Conservation (phyloP, 2,113 vertebrate genomes). For the Chaetops frenatus region DNA sequence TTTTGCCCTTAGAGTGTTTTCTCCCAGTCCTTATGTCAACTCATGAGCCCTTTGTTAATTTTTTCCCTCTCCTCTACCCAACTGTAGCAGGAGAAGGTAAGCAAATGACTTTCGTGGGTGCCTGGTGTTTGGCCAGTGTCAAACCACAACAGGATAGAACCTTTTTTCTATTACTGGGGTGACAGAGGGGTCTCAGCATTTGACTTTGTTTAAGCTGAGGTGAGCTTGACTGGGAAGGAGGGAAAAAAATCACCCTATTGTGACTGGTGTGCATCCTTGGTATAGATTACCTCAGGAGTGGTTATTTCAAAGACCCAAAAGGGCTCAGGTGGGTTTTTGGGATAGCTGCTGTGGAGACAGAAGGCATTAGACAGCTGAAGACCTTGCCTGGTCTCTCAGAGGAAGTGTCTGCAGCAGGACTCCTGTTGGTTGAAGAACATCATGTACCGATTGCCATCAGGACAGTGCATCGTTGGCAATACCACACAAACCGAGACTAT, state of each 20-base stretch:
- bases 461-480: not conserved
- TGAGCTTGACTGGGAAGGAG: not conserved
- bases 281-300: not conserved
- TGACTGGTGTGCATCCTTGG: not conserved
- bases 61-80: not conserved
- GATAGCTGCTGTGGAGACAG: not conserved
- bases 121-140: not conserved
- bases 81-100: not conserved
- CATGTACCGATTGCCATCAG: not conserved
- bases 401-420: not conserved
- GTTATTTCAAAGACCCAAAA: not conserved
- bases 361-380: not conserved
- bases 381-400: not conserved
- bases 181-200: not conserved
- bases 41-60: not conserved
- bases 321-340: not conserved
- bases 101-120: not conserved
- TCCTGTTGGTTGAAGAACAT: not conserved
- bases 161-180: not conserved
- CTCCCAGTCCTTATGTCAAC: not conserved
- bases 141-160: not conserved
- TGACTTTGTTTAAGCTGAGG: not conserved
- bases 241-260: not conserved
- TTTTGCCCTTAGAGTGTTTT: not conserved
- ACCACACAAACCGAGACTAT: not conserved